Evolutionary conservation across 2,888 invertebrate genomes (phyloP).

Genomic region (Calameuta idolon): DNA sequence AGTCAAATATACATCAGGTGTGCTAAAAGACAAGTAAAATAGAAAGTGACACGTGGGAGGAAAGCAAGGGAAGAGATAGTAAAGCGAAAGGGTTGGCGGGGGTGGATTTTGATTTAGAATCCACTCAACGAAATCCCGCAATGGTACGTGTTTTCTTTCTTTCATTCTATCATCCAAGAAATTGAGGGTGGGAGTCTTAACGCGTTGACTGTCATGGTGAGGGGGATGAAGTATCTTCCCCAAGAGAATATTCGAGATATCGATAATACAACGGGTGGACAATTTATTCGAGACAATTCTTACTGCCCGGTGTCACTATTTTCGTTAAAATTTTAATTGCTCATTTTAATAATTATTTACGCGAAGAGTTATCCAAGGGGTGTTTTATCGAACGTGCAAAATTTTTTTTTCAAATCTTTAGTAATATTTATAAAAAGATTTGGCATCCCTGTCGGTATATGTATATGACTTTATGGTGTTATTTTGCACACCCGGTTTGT

Average conservation of each 20-base stretch:
- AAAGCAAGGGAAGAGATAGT: background rate
- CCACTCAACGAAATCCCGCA: conserved; percentile 42
- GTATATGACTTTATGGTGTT: background rate
- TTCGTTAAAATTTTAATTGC: background rate
- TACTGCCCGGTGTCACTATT: background rate
- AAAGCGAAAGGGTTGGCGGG: background rate
- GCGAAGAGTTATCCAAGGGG: background rate
- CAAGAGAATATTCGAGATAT: background rate
- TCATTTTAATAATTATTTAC: background rate
- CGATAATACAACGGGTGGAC: background rate
- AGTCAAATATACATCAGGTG: background rate
- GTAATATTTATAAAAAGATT: background rate
- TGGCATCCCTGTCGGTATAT: background rate
- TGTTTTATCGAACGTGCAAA: background rate
- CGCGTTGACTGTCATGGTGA: background rate
- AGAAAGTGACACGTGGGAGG: background rate
- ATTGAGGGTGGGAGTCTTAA: background rate
- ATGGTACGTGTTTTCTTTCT: conserved; percentile 7
- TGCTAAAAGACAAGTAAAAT: background rate
- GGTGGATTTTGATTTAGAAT: background rate
- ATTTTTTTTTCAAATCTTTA: accelerated
- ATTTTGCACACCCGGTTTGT: background rate
- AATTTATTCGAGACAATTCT: background rate
- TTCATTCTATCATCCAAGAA: background rate
- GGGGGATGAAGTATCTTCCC: background rate